These are phyloP conservation scores for Opisthocomus hoazin DNA, from an alignment of 2,113 vertebrate genomes.

Conservation along the genomic window DNA sequence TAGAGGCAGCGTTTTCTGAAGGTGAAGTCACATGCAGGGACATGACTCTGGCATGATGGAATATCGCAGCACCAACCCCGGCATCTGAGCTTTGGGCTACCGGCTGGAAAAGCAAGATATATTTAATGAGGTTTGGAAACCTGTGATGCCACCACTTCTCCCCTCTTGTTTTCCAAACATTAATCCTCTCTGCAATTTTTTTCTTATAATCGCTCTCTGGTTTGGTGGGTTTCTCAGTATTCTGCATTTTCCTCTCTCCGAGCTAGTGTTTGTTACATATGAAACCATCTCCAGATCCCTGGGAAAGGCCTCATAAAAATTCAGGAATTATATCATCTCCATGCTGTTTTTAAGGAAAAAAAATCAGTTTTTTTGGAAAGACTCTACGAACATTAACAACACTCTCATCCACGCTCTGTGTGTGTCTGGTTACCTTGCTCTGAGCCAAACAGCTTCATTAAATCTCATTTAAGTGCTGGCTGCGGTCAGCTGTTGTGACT, in stretches of 20 bases:
- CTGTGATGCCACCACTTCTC: conserved; percentile 14
- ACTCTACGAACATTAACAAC: neutral
- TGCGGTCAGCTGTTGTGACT: conserved; percentile 6
- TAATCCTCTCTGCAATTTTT: neutral
- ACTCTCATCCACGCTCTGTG: neutral
- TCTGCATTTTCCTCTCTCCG: neutral
- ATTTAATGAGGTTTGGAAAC: conserved; percentile 35
- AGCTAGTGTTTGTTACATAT: neutral
- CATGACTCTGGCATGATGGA: accelerated
- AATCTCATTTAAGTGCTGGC: conserved; percentile 6
- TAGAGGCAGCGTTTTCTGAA: neutral
- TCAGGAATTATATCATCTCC: conserved; percentile 54
- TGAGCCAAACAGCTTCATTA: conserved; percentile 35
- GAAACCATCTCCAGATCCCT: conserved; percentile 28
- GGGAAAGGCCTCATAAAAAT: conserved; percentile 56
- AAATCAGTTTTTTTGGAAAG: conserved; percentile 43
- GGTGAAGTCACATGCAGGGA: neutral
- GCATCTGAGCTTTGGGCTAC: neutral
- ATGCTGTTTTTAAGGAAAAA: conserved; percentile 45
- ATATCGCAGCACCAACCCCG: neutral
- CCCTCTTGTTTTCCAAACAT: conserved; percentile 2
- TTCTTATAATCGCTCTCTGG: neutral
- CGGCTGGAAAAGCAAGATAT: neutral
- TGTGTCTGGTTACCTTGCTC: conserved; percentile 24
- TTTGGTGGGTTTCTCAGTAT: conserved; percentile 29